phyloP scores from a whole-genome alignment of 2,888 invertebrate genomes.

The Apeira syringaria region DNA sequence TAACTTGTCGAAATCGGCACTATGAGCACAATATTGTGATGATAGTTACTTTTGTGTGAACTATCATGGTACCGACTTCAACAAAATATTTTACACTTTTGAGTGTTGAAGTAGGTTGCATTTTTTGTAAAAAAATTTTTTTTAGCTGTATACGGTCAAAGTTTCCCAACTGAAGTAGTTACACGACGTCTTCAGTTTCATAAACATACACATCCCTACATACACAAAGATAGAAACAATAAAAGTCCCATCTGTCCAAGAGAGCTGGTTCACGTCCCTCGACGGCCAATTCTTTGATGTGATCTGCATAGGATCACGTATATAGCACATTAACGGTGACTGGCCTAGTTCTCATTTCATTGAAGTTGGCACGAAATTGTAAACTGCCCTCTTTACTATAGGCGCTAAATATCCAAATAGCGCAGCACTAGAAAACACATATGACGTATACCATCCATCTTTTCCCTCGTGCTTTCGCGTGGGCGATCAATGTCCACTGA shows the following conservation, averaged over 20 bases:
- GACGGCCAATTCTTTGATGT: conserved; percentile 66
- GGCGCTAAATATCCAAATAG: conserved; percentile 62
- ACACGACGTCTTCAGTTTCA: no score
- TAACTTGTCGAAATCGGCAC: no score
- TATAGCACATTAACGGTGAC: conserved; percentile 71
- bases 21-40: no score
- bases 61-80: no score
- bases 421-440: conserved; percentile 37
- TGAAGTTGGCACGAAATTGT: conserved; percentile 80
- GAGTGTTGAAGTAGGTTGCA: no score
- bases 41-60: no score
- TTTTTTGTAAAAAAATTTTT: no score
- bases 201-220: no score
- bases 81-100: no score
- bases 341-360: conserved; percentile 75
- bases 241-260: conserved; percentile 41
- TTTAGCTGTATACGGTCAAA: no score
- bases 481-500: conserved; percentile 36
- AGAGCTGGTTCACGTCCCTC: conserved; percentile 53
- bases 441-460: conserved; percentile 28
- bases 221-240: conserved; percentile 29
- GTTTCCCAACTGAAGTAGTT: no score
- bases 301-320: conserved; percentile 77
- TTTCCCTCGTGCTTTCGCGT: conserved; percentile 28
- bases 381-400: conserved; percentile 81